Evolutionary conservation across 2,888 invertebrate genomes (phyloP).

Genomic region (Pteria penguin): DNA sequence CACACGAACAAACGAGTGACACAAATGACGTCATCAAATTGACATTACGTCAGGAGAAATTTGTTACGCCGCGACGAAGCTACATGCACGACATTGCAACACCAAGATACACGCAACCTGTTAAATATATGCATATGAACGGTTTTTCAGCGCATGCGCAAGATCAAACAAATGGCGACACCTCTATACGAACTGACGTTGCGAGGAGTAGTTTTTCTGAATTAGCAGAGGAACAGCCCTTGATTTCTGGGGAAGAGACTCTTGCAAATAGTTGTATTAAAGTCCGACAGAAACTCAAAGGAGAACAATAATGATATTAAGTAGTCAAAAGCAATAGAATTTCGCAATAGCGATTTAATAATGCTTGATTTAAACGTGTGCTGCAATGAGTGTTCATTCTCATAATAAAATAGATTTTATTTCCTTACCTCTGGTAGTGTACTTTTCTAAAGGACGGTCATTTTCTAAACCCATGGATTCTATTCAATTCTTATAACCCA

Average conservation of each 20-base stretch:
- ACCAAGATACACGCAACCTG: neutral
- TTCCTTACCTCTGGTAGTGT: no score
- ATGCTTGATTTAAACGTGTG: no score
- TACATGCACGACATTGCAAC: conserved; percentile 68
- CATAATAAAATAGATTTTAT: no score
- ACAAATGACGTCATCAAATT: conserved; percentile 60
- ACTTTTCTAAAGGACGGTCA: no score
- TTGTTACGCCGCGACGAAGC: conserved; percentile 60
- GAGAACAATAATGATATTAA: no score
- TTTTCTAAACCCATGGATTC: no score
- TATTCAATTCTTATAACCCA: no score
- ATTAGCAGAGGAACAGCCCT: conserved; percentile 3
- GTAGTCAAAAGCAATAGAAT: no score
- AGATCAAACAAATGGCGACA: conserved; percentile 11
- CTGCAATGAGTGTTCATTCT: no score
- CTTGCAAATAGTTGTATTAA: conserved; percentile 34
- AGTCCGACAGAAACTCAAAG: conserved; percentile 33
- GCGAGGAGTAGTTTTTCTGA: conserved; percentile 3
- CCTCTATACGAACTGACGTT: conserved; percentile 12
- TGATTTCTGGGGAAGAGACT: conserved; percentile 15
- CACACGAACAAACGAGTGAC: conserved; percentile 35
- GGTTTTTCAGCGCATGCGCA: neutral
- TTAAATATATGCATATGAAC: neutral
- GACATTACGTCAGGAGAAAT: conserved; percentile 64
- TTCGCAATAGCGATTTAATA: no score